Percentiles rank a stretch among this genome's conserved stretches.
phyloP scores from a whole-genome alignment of 2,113 vertebrate species.

The Xyrauchen texanus region DNA sequence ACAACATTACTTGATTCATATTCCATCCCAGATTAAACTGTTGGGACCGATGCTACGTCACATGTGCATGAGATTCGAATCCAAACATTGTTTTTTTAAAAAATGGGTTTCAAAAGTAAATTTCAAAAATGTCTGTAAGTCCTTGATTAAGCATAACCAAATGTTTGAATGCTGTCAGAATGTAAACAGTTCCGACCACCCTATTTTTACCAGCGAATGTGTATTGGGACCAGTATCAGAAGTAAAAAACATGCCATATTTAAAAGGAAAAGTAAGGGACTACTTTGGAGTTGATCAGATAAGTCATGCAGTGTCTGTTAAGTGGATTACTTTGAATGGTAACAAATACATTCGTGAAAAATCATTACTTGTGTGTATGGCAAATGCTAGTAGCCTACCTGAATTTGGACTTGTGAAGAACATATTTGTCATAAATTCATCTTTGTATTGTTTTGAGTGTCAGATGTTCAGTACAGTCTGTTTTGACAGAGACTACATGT shows the following conservation, averaged over 20 bases:
- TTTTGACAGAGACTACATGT: slow-evolving; percentile 44
- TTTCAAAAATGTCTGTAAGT: slow-evolving; percentile 40
- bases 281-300: too few species aligned
- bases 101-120: slow-evolving; percentile 43
- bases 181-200: slow-evolving; percentile 33
- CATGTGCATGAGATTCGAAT: too few species aligned
- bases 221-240: slow-evolving; percentile 45
- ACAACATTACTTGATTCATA: too few species aligned
- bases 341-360: slow-evolving; percentile 50
- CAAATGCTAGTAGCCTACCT: slow-evolving; percentile 28
- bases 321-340: slow-evolving; percentile 50
- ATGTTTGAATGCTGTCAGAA: slow-evolving; percentile 51
- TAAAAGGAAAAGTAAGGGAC: slow-evolving; percentile 29
- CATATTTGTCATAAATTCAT: slow-evolving; percentile 42
- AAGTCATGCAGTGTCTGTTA: slow-evolving; percentile 43
- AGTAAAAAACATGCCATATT: slow-evolving; percentile 36
- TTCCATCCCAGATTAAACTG: too few species aligned
- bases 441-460: slow-evolving; percentile 47
- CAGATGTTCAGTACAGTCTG: slow-evolving; percentile 35
- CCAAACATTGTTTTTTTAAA: too few species aligned
- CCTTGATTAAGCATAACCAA: slow-evolving; percentile 37
- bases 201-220: slow-evolving; percentile 43
- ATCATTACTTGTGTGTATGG: slow-evolving; percentile 32
- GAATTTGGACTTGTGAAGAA: slow-evolving; percentile 49
- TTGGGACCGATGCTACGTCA: too few species aligned